Conservation (phyloP, 2,797 vertebrate species). For the Hydrophis major region DNA sequence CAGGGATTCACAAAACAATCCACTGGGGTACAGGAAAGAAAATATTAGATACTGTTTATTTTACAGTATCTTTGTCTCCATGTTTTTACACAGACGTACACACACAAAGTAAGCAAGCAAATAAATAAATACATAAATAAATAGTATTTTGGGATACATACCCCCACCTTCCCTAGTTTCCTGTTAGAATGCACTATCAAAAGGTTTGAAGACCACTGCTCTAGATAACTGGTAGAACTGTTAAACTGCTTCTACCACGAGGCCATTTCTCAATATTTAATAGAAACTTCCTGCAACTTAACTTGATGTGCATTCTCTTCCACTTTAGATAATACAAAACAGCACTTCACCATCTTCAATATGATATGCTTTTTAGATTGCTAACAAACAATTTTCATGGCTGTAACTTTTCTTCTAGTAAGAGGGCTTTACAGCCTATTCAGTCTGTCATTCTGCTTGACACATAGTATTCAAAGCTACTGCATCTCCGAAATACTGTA, state of each 20-base stretch:
- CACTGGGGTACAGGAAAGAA: background rate
- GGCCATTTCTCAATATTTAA: background rate
- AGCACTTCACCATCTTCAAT: background rate
- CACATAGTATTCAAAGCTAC: no score
- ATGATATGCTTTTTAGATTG: background rate
- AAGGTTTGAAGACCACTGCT: background rate
- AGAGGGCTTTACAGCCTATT: background rate
- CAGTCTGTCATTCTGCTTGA: background rate
- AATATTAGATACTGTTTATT: background rate
- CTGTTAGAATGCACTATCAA: background rate
- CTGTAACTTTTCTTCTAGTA: background rate
- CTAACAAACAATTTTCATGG: background rate
- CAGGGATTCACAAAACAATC: background rate
- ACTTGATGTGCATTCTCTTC: background rate
- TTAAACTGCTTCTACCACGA: background rate
- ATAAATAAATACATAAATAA: background rate
- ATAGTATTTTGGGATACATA: background rate
- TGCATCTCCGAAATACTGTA: background rate
- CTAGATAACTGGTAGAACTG: background rate
- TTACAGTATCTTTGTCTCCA: background rate
- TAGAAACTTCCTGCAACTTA: background rate
- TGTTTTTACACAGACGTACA: background rate
- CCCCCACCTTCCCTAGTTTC: background rate
- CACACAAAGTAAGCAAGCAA: no score
- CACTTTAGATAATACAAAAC: background rate